Evolutionary conservation across 2,888 invertebrate genomes (phyloP).

Genomic region (Rhagium mordax): DNA sequence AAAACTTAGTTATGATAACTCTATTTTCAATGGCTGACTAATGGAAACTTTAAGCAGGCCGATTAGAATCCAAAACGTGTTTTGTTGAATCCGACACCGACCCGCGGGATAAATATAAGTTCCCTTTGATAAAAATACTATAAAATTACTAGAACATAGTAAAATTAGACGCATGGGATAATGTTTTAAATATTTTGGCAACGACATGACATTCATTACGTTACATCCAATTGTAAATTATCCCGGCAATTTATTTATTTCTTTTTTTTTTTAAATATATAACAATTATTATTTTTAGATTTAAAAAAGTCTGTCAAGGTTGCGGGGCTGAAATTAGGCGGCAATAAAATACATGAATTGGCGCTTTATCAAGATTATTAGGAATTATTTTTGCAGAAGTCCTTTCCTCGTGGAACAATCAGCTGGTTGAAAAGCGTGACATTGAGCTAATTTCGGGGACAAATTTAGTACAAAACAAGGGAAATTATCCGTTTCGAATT

Average conservation of each 20-base stretch:
- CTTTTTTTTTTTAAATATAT: neutral
- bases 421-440: neutral
- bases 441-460: neutral
- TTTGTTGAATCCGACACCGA: neutral
- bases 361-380: neutral
- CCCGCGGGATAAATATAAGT: neutral
- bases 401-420: neutral
- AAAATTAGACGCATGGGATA: constrained; percentile 18
- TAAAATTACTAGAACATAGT: constrained; percentile 7
- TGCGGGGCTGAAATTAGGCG: neutral
- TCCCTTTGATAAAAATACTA: neutral
- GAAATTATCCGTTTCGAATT: no score
- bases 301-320: constrained; percentile 1
- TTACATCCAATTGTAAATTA: constrained; percentile 1
- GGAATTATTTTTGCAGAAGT: neutral
- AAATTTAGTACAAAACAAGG: neutral
- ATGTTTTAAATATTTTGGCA: constrained; percentile 22
- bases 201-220: neutral
- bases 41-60: no score
- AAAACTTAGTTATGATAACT: no score
- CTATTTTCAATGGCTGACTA: no score
- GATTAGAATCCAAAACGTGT: no score
- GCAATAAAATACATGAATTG: neutral
- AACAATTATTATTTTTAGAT: constrained; percentile 3
- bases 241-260: neutral